Base-by-base conservation (phyloP, 2,113 vertebrate genomes). In the Meles meles region DNA sequence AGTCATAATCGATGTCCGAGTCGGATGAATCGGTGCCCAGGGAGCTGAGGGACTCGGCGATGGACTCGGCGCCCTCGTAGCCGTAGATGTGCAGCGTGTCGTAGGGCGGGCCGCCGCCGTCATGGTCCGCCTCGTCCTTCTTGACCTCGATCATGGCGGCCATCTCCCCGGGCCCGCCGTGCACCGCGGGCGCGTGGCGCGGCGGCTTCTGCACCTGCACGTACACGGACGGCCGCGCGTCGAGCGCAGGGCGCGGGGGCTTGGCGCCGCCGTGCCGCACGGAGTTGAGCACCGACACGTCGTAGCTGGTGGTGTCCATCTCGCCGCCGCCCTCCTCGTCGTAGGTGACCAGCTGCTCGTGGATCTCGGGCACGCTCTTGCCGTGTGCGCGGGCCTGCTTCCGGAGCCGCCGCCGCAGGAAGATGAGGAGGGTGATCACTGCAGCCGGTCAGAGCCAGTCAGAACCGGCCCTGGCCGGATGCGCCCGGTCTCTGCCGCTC, bases 301-400 rank as follows among this genome's bases (percentile, higher is more conserved):
- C 99, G 2, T 99, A 99, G 96, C 99, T 99, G 55, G 99, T 99
- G 71, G 99, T 99, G 98, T 99, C 99, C 99, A 99, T 99, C 98
- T 99, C 99, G 1, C 99, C 99, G 0, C 99, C 99, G 0, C 99
- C 99, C 98, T 99, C 99, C 97, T 99, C 99, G 0, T 99, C 99
- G 0, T 99, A 99, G 8, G 99, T 99, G 91, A 99, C 99, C 91
- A 99, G 99, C 98, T 99, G 99, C 99, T 99, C 99, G 0, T 99
- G 99, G 96, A 99, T 99, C 98, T 99, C 99, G 0, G 99, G 98
- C 31, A 99, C 99, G 0, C 98, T 99, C 98, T 99, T 99, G 80
- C 99, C 97, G 0, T 98, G 98, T 7, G 98, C 97, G 0, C 99
- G 98, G 15, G 99, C 97, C 2, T 99, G 99, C 97, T 99, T 99